Evolutionary conservation across 2,888 invertebrate genomes (phyloP).

Genomic region (Galerucella calmariensis): DNA sequence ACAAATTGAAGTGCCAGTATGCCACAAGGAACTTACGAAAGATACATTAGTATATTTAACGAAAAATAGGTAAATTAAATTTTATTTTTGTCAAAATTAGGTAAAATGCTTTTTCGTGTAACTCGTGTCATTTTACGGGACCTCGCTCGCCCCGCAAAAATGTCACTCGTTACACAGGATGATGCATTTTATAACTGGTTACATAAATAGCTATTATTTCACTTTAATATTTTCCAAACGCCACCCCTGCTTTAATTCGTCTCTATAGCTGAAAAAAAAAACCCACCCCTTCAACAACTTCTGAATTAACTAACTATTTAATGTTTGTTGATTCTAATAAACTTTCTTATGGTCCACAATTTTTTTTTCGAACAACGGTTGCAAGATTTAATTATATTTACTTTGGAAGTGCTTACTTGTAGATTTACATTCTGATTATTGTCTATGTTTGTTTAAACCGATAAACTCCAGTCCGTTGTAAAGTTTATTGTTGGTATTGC

Average conservation of each 20-base stretch:
- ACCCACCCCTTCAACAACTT: slow-evolving; percentile 10
- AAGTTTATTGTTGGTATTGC: slow-evolving; percentile 45
- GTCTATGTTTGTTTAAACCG: slow-evolving; percentile 51
- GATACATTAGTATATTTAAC: no score
- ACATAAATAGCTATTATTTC: no score
- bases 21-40: no score
- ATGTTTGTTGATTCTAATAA: slow-evolving; percentile 50
- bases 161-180: no score
- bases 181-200: no score
- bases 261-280: not conserved
- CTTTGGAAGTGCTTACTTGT: slow-evolving; percentile 50
- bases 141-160: no score
- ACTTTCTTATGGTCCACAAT: slow-evolving; percentile 45
- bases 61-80: no score
- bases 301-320: slow-evolving; percentile 22
- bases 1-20: no score
- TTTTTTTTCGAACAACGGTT: slow-evolving; percentile 39
- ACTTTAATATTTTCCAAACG: no score
- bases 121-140: no score
- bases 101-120: no score
- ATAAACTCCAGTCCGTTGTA: slow-evolving; percentile 50
- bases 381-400: slow-evolving; percentile 51
- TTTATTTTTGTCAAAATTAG: no score
- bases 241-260: not conserved
- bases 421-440: slow-evolving; percentile 53